A percentile compares a stretch with the other conserved stretches of the same genome.
These are phyloP conservation scores for Emys orbicularis DNA, from an alignment of 2,797 vertebrate genomes.

Conservation along the genomic window DNA sequence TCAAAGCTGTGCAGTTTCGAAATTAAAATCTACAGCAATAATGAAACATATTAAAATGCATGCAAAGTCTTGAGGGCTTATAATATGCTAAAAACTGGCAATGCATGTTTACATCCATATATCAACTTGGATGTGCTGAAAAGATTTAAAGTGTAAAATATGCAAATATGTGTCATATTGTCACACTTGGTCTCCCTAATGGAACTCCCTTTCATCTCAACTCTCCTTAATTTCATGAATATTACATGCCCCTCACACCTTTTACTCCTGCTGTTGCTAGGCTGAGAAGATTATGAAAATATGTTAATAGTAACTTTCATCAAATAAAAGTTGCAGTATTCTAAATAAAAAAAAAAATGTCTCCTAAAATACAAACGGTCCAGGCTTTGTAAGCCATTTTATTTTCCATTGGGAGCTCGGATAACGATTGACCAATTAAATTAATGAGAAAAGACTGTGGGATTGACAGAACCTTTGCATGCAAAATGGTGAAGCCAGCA, in stretches of 20 bases:
- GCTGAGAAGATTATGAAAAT: slow-evolving; percentile 89
- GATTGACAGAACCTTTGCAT: slow-evolving; percentile 43
- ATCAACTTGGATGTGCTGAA: slow-evolving; percentile 90
- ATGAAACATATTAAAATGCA: slow-evolving; percentile 95
- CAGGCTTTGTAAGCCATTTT: slow-evolving; percentile 61
- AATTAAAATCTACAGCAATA: slow-evolving; percentile 96
- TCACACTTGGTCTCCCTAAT: slow-evolving; percentile 90
- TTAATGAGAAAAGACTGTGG: slow-evolving; percentile 65
- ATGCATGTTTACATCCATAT: slow-evolving; percentile 91
- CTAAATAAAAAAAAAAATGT: slow-evolving; percentile 74
- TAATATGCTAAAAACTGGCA: slow-evolving; percentile 92
- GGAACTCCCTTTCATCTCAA: slow-evolving; percentile 88
- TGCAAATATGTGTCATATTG: slow-evolving; percentile 91
- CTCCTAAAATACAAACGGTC: slow-evolving; percentile 78
- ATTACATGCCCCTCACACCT: slow-evolving; percentile 87
- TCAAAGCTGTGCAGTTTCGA: slow-evolving; percentile 92
- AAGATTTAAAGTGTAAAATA: slow-evolving; percentile 91
- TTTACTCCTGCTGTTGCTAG: slow-evolving; percentile 86
- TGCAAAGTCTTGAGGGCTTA: slow-evolving; percentile 95
- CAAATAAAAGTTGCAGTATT: slow-evolving; percentile 85
- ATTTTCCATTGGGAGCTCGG: slow-evolving; percentile 59
- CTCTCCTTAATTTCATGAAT: slow-evolving; percentile 90
- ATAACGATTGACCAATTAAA: slow-evolving; percentile 74
- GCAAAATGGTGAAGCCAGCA: slow-evolving; percentile 1
- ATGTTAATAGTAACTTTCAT: slow-evolving; percentile 88